Conservation (phyloP, 1,140 invertebrate species). For the Euschistus heros region DNA sequence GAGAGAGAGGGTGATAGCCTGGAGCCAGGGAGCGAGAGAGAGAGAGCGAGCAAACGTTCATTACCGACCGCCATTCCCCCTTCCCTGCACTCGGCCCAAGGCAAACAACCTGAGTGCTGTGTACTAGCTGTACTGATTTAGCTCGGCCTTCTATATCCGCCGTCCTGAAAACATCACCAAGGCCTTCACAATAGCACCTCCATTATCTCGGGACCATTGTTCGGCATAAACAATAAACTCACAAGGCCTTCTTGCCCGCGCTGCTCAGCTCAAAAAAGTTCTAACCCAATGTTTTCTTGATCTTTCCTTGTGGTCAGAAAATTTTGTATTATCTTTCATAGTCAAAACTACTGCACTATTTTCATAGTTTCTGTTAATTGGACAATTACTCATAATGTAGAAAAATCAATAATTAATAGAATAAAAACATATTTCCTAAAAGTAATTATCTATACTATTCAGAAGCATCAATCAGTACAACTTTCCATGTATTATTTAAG, state of each 20-base stretch:
- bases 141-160: not conserved
- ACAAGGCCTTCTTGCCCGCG: not conserved
- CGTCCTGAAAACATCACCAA: not conserved
- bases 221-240: slow-evolving; percentile 7
- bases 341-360: no score
- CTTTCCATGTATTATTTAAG: no score
- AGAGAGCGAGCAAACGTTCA: not conserved
- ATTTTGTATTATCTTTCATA: no score
- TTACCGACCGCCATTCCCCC: slow-evolving; percentile 3
- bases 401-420: no score
- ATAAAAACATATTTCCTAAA: no score
- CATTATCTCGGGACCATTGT: slow-evolving; percentile 6
- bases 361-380: no score
- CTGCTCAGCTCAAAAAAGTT: no score
- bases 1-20: not conserved
- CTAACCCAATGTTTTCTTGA: no score
- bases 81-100: not conserved
- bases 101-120: not conserved
- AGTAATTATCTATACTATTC: no score
- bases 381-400: no score
- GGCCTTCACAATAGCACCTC: slow-evolving; percentile 4
- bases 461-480: no score
- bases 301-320: no score
- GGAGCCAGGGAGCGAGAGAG: not conserved
- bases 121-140: not conserved